These are phyloP conservation scores for Kradibia gibbosae DNA, from an alignment of 1,140 invertebrate species.

Conservation along the genomic window DNA sequence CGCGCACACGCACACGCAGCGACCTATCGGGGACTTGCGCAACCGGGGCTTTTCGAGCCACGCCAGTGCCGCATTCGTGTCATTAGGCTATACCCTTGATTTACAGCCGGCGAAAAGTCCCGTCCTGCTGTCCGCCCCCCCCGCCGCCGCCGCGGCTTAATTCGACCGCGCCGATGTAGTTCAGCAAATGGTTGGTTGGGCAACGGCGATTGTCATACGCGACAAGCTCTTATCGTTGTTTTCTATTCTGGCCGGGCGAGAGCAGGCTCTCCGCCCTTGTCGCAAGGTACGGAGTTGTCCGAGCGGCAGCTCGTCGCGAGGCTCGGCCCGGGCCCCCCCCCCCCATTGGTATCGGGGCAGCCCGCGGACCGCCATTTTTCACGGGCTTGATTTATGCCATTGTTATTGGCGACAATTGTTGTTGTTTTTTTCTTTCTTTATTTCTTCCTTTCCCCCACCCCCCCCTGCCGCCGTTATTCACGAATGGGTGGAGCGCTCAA, in stretches of 20 bases:
- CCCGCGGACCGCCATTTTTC: not conserved
- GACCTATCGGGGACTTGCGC: no score
- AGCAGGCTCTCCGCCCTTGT: not conserved
- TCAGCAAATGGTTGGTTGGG: not conserved
- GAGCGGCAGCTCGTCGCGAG: no score
- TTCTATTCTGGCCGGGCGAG: not conserved
- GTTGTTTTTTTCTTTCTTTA: no score
- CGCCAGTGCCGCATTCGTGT: constrained; percentile 29
- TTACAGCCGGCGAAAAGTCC: constrained; percentile 25
- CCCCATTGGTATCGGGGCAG: not conserved
- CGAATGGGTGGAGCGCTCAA: not conserved
- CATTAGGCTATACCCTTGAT: constrained; percentile 46
- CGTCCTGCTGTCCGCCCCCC: no score
- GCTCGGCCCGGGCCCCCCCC: not conserved
- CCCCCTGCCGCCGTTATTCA: not conserved
- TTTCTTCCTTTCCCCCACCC: no score
- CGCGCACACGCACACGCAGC: no score
- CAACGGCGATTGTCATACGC: constrained; percentile 29
- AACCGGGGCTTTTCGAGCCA: no score
- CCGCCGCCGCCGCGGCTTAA: constrained; percentile 23
- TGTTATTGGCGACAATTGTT: constrained; percentile 12
- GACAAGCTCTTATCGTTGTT: constrained; percentile 1
- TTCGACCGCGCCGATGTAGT: constrained; percentile 7
- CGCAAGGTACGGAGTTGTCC: no score
- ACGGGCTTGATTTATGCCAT: constrained; percentile 16